Base-by-base conservation (phyloP, 2,113 vertebrate species). In the Eupsittula cactorum region DNA sequence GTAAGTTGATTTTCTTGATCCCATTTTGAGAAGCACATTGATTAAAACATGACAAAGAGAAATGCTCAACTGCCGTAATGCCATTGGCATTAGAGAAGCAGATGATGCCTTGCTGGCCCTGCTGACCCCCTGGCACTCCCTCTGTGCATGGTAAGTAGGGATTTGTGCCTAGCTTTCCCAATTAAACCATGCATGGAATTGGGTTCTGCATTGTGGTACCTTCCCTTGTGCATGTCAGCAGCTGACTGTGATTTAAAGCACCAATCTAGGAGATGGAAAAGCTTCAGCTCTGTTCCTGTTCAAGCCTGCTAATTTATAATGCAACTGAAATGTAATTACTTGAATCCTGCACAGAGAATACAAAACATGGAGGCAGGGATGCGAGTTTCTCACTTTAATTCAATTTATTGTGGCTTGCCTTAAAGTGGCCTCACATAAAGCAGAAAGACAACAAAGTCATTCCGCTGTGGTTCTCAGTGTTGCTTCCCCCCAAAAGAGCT, bases 111-210 rank as follows among this genome's bases (percentile, higher is more conserved):
- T 6, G 1, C 31, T 84, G 82, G 62, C 67, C 93, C 57, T 10
- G 12, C 16, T 92, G 88, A 96, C 87, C 92, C 95, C 63, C 57
- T 9, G 2, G 2, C 59, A 12, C 59, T 84, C 47, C 80, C 63
- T 82, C 86, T 73, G 70, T 96, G 82, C 88, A 77, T 88, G 91
- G 79, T 16, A 82, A 94, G 47, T 84, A 79, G 82, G 57, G 87
- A 55, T 55, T 83, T 60, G 25, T 13, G 7, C 71, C 88, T 82
- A 62, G 47, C 89, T 94, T 85, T 74, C 62, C 52, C 82, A 88
- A 94, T 95, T 86, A 86, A 95, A 74, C 50, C 3, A 5, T 11
- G 29, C 52, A 33, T 9, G 2, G 50, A 65, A 41, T 10, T 31
- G 41, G 46, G 71, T 57, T 88, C 2, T 27, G 55, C 69, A 13